Conservation (phyloP, 2,888 invertebrate genomes). For the Apodemia mormo region DNA sequence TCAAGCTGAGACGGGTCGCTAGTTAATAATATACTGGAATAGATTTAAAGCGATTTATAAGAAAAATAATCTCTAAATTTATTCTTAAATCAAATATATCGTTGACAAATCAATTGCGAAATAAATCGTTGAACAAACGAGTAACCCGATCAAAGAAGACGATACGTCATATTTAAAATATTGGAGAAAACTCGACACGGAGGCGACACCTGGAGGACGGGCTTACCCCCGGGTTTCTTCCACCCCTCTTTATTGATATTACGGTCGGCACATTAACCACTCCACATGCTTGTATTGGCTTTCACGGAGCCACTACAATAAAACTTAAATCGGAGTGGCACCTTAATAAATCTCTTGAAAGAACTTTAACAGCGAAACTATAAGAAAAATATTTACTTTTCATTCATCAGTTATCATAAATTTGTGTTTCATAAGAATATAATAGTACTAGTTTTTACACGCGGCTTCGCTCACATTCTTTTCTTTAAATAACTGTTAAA, state of each 20-base stretch:
- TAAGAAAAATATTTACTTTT: background rate
- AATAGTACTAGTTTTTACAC: background rate
- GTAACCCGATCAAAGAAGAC: conserved; percentile 63
- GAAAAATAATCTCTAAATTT: background rate
- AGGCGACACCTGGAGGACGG: conserved; percentile 56
- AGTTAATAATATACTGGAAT: too few species aligned
- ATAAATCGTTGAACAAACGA: conserved; percentile 64
- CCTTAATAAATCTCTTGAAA: conserved; percentile 12
- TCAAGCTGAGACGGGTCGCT: too few species aligned
- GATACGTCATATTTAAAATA: conserved; percentile 75
- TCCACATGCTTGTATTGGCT: conserved; percentile 65
- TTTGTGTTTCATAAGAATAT: background rate
- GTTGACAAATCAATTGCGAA: conserved; percentile 48
- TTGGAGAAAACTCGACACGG: conserved; percentile 61
- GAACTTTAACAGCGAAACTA: background rate
- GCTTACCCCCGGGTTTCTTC: conserved; percentile 46
- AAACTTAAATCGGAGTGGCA: conserved; percentile 47
- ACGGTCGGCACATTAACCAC: conserved; percentile 69
- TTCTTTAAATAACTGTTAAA: too few species aligned
- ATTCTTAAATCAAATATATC: conserved; percentile 15
- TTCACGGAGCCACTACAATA: conserved; percentile 58
- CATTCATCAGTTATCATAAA: background rate
- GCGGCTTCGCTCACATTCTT: too few species aligned
- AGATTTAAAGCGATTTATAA: background rate
- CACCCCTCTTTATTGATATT: conserved; percentile 69